Evolutionary conservation across 2,113 vertebrate genomes (phyloP), one percentile per base, ranked within the genome.

Genomic region (Hymenochirus boettgeri): DNA sequence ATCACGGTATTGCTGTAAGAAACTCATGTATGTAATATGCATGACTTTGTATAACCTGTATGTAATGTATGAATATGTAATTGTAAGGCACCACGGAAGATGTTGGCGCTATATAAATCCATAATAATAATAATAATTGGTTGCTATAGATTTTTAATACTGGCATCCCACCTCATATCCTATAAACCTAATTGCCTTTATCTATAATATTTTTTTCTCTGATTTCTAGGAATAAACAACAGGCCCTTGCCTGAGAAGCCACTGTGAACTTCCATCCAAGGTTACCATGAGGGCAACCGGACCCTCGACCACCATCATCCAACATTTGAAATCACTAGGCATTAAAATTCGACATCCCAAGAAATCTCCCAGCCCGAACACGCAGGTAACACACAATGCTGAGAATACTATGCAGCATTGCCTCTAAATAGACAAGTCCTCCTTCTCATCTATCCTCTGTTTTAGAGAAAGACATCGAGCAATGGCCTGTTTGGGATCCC

Each of bases 401-500:
- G 12, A 17, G 39, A 2, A 42, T n/a, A 1, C n/a, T 15, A 1
- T 42, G 39, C n/a, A 3, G 13, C 17, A 6, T 31, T 31, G 29
- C 10, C 10, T 5, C 29, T 31, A 31, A 5, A 31, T 42, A 26
- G 7, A 4, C 18, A 8, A 8, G 4, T 15, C 13, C 2, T 4
- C n/a, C 7, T 18, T 4, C n/a, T 48, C 21, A 55, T 22, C 22
- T 48, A 27, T 60, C 7, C 5, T 61, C 8, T 18, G 0, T 69
- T 24, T 5, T 33, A 84, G 82, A 74, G 75, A 52, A 69, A 25
- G 8, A 25, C 4, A 2, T 10, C 25, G 4, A 29, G 10, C 9
- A 21, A 10, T 1, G 31, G 65, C 11, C 26, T 51, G 0, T 83
- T 85, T 18, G 80, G 79, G 2, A 71, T 76, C 15, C 74, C 76